Evolutionary conservation across 2,113 vertebrate genomes (phyloP).

Genomic region (Talpa occidentalis): DNA sequence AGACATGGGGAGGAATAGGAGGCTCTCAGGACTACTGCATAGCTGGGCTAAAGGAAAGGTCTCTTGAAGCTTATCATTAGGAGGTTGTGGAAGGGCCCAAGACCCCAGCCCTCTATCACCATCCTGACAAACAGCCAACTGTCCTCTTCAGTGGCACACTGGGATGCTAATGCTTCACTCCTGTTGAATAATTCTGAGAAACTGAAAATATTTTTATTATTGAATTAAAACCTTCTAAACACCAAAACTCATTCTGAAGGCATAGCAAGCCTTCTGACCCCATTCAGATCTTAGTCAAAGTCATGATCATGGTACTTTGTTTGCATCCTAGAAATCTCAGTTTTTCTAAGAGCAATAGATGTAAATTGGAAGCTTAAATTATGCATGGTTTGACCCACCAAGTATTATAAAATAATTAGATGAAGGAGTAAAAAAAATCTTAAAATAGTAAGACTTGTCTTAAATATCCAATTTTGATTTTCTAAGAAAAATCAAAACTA

Average conservation of each 20-base stretch:
- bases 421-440: neutral
- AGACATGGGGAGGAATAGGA: neutral
- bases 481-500: neutral
- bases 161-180: neutral
- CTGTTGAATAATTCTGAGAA: neutral
- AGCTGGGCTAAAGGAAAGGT: neutral
- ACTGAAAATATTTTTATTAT: neutral
- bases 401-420: neutral
- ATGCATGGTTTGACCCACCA: neutral
- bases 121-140: neutral
- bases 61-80: neutral
- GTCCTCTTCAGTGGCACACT: neutral
- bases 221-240: neutral
- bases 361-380: neutral
- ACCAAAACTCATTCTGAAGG: neutral
- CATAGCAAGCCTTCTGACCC: no score
- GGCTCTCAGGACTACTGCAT: neutral
- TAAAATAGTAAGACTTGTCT: neutral
- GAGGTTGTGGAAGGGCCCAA: neutral
- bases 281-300: neutral
- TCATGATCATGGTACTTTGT: neutral
- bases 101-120: neutral
- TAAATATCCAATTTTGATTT: neutral
- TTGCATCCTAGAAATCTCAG: constrained; percentile 6
- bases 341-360: neutral